A percentile compares a stretch with the other conserved stretches of the same genome.
Evolutionary conservation across 2,797 vertebrate genomes (phyloP).

Genomic region (Picus viridis): DNA sequence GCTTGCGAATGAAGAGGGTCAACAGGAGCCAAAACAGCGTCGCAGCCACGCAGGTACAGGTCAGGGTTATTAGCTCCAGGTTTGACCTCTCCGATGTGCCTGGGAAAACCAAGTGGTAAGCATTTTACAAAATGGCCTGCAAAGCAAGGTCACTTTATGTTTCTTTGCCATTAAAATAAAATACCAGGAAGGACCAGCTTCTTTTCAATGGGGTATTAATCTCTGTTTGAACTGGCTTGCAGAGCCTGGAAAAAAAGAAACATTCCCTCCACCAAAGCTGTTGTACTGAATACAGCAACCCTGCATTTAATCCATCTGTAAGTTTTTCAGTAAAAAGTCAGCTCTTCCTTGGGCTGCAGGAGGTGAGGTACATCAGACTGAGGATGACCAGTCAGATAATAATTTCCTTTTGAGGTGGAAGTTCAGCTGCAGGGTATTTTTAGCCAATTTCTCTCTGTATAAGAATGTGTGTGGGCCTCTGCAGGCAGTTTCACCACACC

Average conservation of each 20-base stretch:
- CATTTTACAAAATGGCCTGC: slow-evolving; percentile 15
- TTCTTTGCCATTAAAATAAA: slow-evolving; percentile 21
- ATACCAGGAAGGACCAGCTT: slow-evolving; percentile 23
- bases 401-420: not conserved
- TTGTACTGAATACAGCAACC: not conserved
- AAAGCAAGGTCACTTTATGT: not conserved
- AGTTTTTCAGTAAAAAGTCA: not conserved
- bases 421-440: not conserved
- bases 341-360: not conserved
- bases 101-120: slow-evolving; percentile 69
- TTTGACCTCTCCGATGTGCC: slow-evolving; percentile 84
- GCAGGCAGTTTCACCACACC: not conserved
- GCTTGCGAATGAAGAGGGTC: slow-evolving; percentile 92
- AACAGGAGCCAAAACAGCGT: slow-evolving; percentile 93
- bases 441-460: not conserved
- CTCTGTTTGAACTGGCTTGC: not conserved
- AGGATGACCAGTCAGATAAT: not conserved
- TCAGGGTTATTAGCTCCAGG: slow-evolving; percentile 89
- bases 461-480: not conserved
- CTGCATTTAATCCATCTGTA: accelerated
- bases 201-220: slow-evolving; percentile 46
- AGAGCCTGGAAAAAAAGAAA: not conserved
- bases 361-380: not conserved
- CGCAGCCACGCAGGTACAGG: slow-evolving; percentile 91
- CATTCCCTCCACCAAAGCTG: not conserved